Conservation (phyloP, 2,888 invertebrate genomes). For the Mythimna lalbum region DNA sequence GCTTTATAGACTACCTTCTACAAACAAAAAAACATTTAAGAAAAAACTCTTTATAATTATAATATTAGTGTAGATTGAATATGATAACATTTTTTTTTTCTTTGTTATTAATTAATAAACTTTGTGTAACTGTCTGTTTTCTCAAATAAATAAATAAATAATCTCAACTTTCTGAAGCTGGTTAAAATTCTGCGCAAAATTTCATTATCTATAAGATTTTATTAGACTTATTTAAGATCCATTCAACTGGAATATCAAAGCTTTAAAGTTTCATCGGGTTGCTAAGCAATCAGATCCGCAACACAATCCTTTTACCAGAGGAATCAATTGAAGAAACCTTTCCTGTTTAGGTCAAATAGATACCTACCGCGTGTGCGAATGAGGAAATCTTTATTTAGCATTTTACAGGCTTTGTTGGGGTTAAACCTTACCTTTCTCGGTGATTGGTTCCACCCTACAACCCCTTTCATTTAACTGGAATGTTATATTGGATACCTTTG, state of each 20-base stretch:
- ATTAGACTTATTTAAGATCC: background rate
- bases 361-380: constrained; percentile 65
- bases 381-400: constrained; percentile 75
- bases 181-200: background rate
- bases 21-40: too few relatives aligned
- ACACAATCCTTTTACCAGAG: constrained; percentile 62
- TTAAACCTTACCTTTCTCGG: constrained; percentile 78
- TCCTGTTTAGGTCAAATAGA: constrained; percentile 54
- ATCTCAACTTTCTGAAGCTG: background rate
- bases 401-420: constrained; percentile 72
- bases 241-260: constrained; percentile 3
- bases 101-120: too few relatives aligned
- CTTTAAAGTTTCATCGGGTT: constrained; percentile 19
- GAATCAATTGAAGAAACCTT: constrained; percentile 56
- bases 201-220: background rate
- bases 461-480: constrained; percentile 65
- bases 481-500: constrained; percentile 33
- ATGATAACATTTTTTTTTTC: too few relatives aligned
- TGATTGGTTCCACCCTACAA: constrained; percentile 77
- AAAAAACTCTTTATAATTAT: too few relatives aligned
- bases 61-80: too few relatives aligned
- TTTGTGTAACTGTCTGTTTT: too few relatives aligned
- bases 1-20: too few relatives aligned
- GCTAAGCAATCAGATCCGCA: constrained; percentile 38
- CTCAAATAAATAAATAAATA: too few relatives aligned